A percentile compares a stretch with the other conserved stretches of the same genome.
These are phyloP conservation scores for Lasius platythorax DNA, from an alignment of 2,888 invertebrate species.

Conservation along the genomic window DNA sequence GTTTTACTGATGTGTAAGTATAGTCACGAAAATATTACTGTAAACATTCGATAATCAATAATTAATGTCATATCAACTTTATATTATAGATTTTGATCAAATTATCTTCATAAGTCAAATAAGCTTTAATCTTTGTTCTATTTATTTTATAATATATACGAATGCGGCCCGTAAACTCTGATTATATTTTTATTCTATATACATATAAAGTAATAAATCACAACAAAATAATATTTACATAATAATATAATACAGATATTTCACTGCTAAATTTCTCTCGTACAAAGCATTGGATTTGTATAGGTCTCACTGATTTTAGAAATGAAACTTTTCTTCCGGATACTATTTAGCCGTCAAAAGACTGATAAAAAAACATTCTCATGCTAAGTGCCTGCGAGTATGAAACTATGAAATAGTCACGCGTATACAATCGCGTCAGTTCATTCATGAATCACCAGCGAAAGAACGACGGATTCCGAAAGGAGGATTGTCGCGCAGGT, in stretches of 20 bases:
- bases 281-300: not conserved
- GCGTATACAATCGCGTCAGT: conserved; percentile 2
- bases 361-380: not conserved
- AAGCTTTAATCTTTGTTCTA: not conserved
- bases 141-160: not conserved
- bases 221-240: not conserved
- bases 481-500: conserved; percentile 19
- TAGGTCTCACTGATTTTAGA: not conserved
- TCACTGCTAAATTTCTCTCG: not conserved
- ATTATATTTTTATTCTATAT: not conserved
- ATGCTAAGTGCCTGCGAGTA: not conserved
- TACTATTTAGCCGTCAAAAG: not conserved
- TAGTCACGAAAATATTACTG: not conserved
- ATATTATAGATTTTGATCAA: not conserved
- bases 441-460: conserved; percentile 36
- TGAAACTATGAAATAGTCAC: not conserved
- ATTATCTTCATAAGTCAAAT: not conserved
- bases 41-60: not conserved
- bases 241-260: not conserved
- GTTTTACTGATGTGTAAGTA: not conserved
- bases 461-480: not conserved
- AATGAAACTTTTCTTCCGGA: not conserved
- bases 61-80: not conserved
- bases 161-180: not conserved
- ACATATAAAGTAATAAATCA: not conserved